Evolutionary conservation across 2,113 vertebrate species (phyloP).

Genomic region (Empidonax traillii): DNA sequence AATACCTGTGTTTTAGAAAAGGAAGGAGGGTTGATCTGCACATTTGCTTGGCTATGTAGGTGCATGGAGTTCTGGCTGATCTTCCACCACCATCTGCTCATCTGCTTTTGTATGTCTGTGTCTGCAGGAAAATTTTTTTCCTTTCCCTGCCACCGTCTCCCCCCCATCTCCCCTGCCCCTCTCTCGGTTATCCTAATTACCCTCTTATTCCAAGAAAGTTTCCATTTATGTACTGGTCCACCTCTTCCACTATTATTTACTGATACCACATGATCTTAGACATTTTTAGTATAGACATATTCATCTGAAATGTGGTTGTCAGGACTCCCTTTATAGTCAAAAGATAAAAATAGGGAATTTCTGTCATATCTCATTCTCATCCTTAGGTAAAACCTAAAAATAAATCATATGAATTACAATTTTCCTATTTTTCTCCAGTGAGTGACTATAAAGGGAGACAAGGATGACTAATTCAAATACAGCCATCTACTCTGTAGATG

Average conservation of each 20-base stretch:
- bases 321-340: not conserved
- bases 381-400: constrained; percentile 35
- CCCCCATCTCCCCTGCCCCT: accelerated
- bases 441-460: constrained; percentile 15
- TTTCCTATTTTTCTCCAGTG: constrained; percentile 24
- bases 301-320: not conserved
- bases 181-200: not conserved
- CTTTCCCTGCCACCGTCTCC: not conserved
- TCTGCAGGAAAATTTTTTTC: not conserved
- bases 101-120: not conserved
- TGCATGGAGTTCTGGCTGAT: not conserved
- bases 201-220: not conserved
- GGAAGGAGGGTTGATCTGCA: not conserved
- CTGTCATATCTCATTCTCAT: not conserved
- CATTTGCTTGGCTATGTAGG: not conserved
- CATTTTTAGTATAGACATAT: not conserved
- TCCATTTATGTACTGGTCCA: not conserved
- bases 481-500: not conserved
- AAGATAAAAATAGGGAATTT: constrained; percentile 29
- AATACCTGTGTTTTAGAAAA: not conserved
- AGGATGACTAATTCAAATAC: constrained; percentile 9
- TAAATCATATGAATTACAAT: constrained; percentile 19
- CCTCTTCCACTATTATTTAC: not conserved
- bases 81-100: constrained; percentile 9
- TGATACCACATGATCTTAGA: not conserved